Percentiles rank a stretch among this genome's conserved stretches.
These are phyloP conservation scores for Anser brachyrhynchus DNA, from an alignment of 2,113 vertebrate genomes.

Conservation along the genomic window DNA sequence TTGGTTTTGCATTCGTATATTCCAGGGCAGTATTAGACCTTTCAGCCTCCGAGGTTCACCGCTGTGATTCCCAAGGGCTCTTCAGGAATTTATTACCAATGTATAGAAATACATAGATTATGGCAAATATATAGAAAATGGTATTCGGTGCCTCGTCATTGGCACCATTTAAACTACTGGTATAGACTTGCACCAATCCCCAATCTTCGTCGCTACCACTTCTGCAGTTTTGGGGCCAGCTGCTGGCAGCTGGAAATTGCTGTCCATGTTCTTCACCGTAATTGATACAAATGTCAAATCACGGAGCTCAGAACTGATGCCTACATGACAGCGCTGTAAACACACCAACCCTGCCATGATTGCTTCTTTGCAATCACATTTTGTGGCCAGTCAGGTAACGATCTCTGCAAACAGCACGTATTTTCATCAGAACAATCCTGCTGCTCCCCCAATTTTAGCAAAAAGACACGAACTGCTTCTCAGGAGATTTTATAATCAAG, in stretches of 20 bases:
- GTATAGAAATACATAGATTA: not conserved
- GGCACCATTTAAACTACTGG: not conserved
- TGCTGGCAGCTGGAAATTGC: not conserved
- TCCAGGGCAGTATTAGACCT: not conserved
- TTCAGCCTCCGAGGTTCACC: not conserved
- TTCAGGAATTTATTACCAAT: not conserved
- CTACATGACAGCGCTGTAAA: not conserved
- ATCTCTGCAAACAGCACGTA: not conserved
- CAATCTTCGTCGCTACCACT: fast-evolving
- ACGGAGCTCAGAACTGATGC: not conserved
- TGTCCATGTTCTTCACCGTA: not conserved
- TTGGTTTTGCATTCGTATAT: not conserved
- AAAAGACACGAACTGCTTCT: not conserved
- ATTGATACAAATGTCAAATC: not conserved
- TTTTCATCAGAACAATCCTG: not conserved
- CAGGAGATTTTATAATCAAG: not conserved
- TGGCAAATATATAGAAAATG: not conserved
- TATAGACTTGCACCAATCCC: not conserved
- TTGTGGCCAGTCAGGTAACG: not conserved
- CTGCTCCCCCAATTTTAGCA: not conserved
- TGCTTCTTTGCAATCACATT: not conserved
- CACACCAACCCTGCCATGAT: not conserved
- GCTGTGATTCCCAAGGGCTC: not conserved
- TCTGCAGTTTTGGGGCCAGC: not conserved
- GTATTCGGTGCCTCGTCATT: not conserved